Conservation (phyloP, 1,140 invertebrate genomes). For the Bombus ignitus region DNA sequence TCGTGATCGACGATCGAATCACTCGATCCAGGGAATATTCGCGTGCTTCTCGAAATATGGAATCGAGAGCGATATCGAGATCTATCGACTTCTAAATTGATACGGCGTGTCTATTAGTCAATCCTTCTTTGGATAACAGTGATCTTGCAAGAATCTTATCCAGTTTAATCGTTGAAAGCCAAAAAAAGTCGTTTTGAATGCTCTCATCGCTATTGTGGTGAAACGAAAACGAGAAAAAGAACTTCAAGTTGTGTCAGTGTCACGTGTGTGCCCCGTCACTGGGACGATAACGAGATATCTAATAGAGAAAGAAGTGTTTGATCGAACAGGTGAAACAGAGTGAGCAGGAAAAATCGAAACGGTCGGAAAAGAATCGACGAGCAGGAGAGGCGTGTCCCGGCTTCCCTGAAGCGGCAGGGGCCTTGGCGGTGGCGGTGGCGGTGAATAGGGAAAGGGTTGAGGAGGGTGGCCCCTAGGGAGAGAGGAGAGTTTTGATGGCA, state of each 20-base stretch:
- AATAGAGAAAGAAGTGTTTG: conserved; percentile 20
- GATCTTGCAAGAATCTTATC: neutral
- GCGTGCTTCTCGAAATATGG: neutral
- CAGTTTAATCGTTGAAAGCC: neutral
- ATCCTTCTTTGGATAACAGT: neutral
- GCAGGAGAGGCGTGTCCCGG: conserved; percentile 37
- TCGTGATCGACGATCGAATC: neutral
- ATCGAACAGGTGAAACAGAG: conserved; percentile 3
- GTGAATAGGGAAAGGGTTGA: conserved; percentile 42
- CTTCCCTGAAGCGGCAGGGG: conserved; percentile 31
- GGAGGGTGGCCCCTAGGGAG: conserved; percentile 52
- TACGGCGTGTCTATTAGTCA: neutral
- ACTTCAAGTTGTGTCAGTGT: conserved; percentile 22
- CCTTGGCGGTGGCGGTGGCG: conserved; percentile 37
- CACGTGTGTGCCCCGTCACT: conserved; percentile 22
- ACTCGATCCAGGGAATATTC: neutral
- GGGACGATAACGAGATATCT: conserved; percentile 44
- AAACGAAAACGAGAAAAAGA: neutral
- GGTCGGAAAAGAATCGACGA: conserved; percentile 8
- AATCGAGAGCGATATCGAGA: neutral
- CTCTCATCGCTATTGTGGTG: neutral
- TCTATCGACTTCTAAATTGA: neutral
- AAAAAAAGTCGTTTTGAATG: neutral
- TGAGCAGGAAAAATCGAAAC: neutral
- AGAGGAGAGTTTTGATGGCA: conserved; percentile 84